phyloP scores from a whole-genome alignment of 2,797 vertebrate species.

The Geotrypetes seraphini region DNA sequence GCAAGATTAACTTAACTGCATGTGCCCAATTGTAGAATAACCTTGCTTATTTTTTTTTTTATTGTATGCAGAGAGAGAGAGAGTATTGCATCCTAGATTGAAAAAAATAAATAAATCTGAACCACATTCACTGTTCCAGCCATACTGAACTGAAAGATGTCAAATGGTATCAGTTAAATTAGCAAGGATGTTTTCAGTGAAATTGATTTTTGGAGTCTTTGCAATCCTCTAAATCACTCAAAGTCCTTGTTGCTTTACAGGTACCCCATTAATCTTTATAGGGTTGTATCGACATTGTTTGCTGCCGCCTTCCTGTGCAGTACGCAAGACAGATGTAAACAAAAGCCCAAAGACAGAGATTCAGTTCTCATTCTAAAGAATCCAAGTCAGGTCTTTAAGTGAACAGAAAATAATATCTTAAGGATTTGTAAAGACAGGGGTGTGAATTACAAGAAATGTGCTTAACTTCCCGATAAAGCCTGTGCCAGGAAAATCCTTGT shows the following conservation, averaged over 20 bases:
- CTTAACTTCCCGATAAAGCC: constrained; percentile 1
- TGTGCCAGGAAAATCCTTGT: neutral
- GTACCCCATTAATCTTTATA: constrained; percentile 49
- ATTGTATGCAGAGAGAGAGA: no score
- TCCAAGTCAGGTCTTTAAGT: constrained; percentile 15
- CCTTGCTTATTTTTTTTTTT: no score
- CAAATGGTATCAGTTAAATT: constrained; percentile 52
- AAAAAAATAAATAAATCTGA: neutral
- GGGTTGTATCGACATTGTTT: constrained; percentile 31
- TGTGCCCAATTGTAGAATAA: no score
- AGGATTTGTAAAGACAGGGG: constrained; percentile 18
- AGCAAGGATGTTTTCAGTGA: constrained; percentile 57
- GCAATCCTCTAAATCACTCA: constrained; percentile 57
- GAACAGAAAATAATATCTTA: constrained; percentile 26
- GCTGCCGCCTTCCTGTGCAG: constrained; percentile 12
- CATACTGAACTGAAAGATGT: constrained; percentile 28
- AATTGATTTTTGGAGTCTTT: constrained; percentile 64
- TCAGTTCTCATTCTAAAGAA: constrained; percentile 26
- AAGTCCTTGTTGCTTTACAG: constrained; percentile 52
- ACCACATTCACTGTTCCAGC: constrained; percentile 10
- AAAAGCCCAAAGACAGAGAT: constrained; percentile 7
- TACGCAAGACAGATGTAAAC: constrained; percentile 21
- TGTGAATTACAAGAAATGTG: constrained; percentile 12
- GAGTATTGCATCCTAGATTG: constrained; percentile 4
- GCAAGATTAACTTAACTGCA: no score